phyloP scores from a whole-genome alignment of 2,888 invertebrate species.

The Acanthosepion pharaonis region DNA sequence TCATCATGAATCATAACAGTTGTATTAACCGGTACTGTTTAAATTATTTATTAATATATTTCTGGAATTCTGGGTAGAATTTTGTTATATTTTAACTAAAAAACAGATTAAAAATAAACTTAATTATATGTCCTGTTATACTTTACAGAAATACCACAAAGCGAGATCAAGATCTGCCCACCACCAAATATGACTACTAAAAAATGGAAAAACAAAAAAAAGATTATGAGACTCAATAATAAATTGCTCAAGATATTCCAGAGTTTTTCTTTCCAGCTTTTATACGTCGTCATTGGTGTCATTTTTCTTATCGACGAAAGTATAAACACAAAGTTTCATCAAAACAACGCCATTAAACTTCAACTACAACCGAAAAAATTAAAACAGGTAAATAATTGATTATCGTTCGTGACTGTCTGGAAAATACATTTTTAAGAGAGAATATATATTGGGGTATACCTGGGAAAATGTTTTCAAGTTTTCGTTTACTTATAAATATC shows the following conservation, averaged over 20 bases:
- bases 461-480: too few relatives aligned
- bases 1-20: too few relatives aligned
- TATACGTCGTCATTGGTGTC: neutral
- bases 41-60: too few relatives aligned
- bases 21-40: too few relatives aligned
- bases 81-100: neutral
- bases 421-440: too few relatives aligned
- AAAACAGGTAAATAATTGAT: neutral
- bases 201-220: slow-evolving; percentile 33
- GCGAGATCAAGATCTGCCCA: neutral
- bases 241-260: slow-evolving; percentile 38
- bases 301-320: neutral
- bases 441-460: too few relatives aligned
- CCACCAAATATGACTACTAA: slow-evolving; percentile 24
- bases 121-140: neutral
- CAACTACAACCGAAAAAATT: neutral
- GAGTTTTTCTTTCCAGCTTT: neutral
- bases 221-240: neutral
- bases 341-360: slow-evolving; percentile 1
- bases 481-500: too few relatives aligned
- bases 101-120: too few relatives aligned
- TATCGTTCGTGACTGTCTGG: too few relatives aligned
- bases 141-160: neutral
- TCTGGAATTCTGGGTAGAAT: neutral
- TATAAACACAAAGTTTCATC: neutral